These are phyloP conservation scores for Meloidogyne exigua DNA, from an alignment of 1,140 invertebrate genomes.

Conservation along the genomic window DNA sequence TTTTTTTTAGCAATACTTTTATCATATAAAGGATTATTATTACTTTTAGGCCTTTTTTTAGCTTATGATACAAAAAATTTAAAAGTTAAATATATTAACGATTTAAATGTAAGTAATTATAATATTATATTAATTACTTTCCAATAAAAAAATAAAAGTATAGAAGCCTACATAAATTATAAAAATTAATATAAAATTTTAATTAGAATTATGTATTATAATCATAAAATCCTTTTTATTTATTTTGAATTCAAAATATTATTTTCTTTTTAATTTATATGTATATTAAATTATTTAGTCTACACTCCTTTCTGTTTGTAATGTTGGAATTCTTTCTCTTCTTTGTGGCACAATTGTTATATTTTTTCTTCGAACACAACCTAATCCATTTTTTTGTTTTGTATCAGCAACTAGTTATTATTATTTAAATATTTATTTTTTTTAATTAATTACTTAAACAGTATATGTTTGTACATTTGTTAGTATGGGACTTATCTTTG, in stretches of 20 bases:
- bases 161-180: too few species aligned
- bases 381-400: conserved; percentile 94
- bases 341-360: conserved; percentile 90
- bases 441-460: conserved; percentile 31
- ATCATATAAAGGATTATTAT: conserved; percentile 90
- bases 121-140: too few species aligned
- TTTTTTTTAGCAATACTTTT: conserved; percentile 79
- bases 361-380: conserved; percentile 90
- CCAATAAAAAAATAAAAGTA: too few species aligned
- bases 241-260: not conserved
- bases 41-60: conserved; percentile 92
- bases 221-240: too few species aligned
- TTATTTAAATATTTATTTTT: conserved; percentile 16
- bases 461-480: conserved; percentile 53
- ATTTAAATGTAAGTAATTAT: conserved; percentile 69
- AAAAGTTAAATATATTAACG: conserved; percentile 76
- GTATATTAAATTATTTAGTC: conserved; percentile 73
- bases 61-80: conserved; percentile 95
- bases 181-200: too few species aligned
- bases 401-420: conserved; percentile 83
- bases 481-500: conserved; percentile 71
- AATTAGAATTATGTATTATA: too few species aligned
- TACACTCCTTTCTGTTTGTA: conserved; percentile 98
- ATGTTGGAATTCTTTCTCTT: conserved; percentile 90
- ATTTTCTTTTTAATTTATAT: not conserved